Base-by-base conservation (phyloP, 2,113 vertebrate genomes). In the Mionectes macconnelli region DNA sequence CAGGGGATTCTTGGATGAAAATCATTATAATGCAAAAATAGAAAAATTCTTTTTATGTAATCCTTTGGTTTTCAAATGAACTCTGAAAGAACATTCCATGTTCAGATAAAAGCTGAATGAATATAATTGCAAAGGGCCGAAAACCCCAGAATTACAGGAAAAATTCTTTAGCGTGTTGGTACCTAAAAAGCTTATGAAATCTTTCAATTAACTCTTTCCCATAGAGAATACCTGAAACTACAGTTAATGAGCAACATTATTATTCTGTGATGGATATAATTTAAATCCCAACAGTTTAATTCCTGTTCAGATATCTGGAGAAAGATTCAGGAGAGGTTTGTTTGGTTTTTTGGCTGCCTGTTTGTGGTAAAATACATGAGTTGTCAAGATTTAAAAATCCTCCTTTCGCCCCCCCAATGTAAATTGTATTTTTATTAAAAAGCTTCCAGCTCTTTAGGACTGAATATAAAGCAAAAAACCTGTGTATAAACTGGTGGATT, bases 41-140 rank as follows among this genome's bases (percentile, higher is more conserved):
- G 27, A 85, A 82, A 89, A 49, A 31, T 6, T 63, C 4, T 66
- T 91, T 88, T 56, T 37, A 64, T 80, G 10, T 52, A 80, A 84
- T 77, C 15, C 30, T 90, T 92, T 88, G 14, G 14, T 66, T 96
- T 96, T 78, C 35, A 91, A 91, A 67, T 63, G 16, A 90, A 67
- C 19, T 67, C 39, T 80, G 62, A 94, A 93, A 85, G 59, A 88
- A 8, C 3, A 63, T 73, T 85, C n/a, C 7, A 7, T 59, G 55
- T 70, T 94, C 79, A 88, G 70, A 84, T 45, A 74, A 83, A 85
- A 90, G 30, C 42, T 74, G 87, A 85, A 91, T 63, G 30, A 40
- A 1, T 56, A 7, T 62, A 73, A 70, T 55, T 79, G n/a, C 33
- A 74, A 28, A 77, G 27, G 19, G 9, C 22, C 33, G 76, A 49